Base-by-base conservation (phyloP, 2,888 invertebrate species). In the Agrenia bidenticulata region DNA sequence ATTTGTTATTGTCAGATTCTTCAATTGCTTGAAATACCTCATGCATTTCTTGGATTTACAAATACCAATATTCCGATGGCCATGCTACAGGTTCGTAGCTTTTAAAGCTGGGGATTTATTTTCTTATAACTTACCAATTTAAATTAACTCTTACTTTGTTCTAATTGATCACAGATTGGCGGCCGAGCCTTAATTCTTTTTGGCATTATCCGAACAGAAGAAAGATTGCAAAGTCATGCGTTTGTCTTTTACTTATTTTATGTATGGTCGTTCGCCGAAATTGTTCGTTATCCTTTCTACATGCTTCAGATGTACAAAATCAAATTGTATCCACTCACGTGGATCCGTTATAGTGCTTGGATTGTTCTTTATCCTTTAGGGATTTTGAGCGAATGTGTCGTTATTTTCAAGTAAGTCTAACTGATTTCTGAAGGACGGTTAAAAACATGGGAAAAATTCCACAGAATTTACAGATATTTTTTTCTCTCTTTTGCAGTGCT, bases 281-380 rank as follows among this genome's bases (percentile, higher is more conserved):
- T 95, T 17, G 69, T 70, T 72, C 92, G 95, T 77, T 97, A 96
- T 82, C 95, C 95, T 0, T 97, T 89, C 81, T 97, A 97, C 81
- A 88, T 95, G 78, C 83, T 89, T 0, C 88, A 90, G 77, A 81
- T 92, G 0, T 85, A 92, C 77, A 87, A 90, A 64, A 86, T 85
- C 26, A 87, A 92, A 66, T 83, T 90, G 37, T 83, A 85, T 53
- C 77, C 90, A 2, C 80, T 97, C 9, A 95, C 93, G 0, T 97
- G 96, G 96, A 81, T 97, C 1, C 85, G 97, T 17, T 70, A 69
- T 32, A 89, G 92, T 0, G 84, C 93, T 63, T 98, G 96, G 96
- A 92, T 97, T 73, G 88, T 92, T 0, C 83, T 96, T 0, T 97
- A 96, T 80, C 97, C 97, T 0, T 79, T 94, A 42, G 96, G 95